Conservation (phyloP, 1,140 invertebrate species). For the Nasonia vitripennis region DNA sequence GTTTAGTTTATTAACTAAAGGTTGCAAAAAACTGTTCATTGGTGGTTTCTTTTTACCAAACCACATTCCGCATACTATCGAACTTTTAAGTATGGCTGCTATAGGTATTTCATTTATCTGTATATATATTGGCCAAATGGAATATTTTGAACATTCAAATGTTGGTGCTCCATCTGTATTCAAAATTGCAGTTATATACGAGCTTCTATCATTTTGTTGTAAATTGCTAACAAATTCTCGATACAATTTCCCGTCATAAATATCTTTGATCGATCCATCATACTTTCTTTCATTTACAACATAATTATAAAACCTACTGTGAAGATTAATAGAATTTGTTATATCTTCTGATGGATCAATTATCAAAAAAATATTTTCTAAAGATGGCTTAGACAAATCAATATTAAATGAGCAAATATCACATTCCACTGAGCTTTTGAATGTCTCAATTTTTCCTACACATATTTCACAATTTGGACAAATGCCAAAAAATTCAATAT, state of each 20-base stretch:
- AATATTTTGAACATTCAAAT: constrained; percentile 14
- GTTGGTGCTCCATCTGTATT: constrained; percentile 33
- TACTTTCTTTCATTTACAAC: constrained; percentile 8
- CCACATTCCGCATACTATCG: constrained; percentile 32
- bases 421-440: neutral
- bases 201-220: neutral
- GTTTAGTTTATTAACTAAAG: constrained; percentile 20
- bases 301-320: constrained; percentile 17
- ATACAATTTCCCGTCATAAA: neutral
- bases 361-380: constrained; percentile 10
- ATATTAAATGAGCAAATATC: neutral
- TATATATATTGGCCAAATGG: constrained; percentile 25
- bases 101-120: constrained; percentile 28
- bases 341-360: constrained; percentile 21
- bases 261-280: neutral
- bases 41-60: constrained; percentile 41
- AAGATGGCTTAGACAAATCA: neutral
- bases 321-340: neutral
- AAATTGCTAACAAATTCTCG: constrained; percentile 22
- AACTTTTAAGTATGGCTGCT: neutral
- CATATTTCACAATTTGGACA: constrained; percentile 13
- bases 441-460: neutral
- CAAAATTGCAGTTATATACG: constrained; percentile 30
- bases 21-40: neutral
- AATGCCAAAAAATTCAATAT: neutral